Percentiles rank a stretch among this genome's conserved stretches.
Conservation (phyloP, 2,113 vertebrate genomes). For the Myrmecobius fasciatus region DNA sequence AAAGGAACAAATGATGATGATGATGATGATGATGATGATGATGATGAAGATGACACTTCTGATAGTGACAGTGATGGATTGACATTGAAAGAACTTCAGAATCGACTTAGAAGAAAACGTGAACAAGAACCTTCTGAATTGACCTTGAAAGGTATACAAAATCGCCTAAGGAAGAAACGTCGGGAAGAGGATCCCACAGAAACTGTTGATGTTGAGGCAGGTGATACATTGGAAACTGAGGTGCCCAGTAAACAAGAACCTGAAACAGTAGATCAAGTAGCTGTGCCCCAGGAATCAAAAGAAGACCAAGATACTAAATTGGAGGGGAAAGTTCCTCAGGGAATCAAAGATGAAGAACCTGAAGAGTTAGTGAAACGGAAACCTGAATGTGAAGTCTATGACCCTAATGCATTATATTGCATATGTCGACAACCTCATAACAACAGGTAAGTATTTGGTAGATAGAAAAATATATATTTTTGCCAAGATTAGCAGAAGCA, state of each 20-base stretch:
- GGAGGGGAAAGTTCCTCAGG: conserved; percentile 72
- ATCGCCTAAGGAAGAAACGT: conserved; percentile 78
- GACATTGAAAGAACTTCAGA: conserved; percentile 91
- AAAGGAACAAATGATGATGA: conserved; percentile 38
- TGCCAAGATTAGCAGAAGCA: background rate
- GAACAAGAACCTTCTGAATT: conserved; percentile 82
- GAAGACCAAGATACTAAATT: conserved; percentile 68
- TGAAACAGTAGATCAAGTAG: conserved; percentile 75
- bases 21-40: conserved; percentile 67
- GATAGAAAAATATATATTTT: background rate
- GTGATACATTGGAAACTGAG: conserved; percentile 59
- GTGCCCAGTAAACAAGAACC: conserved; percentile 69
- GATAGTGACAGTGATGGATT: conserved; percentile 91
- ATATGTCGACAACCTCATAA: conserved; percentile 93
- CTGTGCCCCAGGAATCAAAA: conserved; percentile 76
- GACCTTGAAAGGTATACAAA: conserved; percentile 85
- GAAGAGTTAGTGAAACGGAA: conserved; percentile 73
- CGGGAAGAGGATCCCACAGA: conserved; percentile 66
- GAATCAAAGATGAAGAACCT: conserved; percentile 59
- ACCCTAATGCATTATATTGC: conserved; percentile 89
- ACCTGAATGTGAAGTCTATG: conserved; percentile 86
- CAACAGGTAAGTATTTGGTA: conserved; percentile 87
- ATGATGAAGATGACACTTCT: conserved; percentile 81
- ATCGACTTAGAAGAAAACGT: conserved; percentile 82
- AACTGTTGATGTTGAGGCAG: background rate